phyloP scores from a whole-genome alignment of 2,113 vertebrate species.

The Pelecanus crispus region DNA sequence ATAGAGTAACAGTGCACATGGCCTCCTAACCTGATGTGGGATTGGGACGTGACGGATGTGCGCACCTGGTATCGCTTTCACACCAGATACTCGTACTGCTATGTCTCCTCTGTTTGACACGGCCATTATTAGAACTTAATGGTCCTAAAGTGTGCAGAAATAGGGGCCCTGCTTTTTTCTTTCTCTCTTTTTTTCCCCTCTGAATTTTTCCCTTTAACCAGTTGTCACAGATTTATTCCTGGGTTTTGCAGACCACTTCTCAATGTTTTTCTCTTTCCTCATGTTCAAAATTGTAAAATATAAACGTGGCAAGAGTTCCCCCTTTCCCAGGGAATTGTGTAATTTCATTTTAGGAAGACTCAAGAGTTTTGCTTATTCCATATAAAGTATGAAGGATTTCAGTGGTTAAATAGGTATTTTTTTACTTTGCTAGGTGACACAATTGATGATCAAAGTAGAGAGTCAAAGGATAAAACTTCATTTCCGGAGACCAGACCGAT shows the following conservation, averaged over 20 bases:
- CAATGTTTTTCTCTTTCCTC: not conserved
- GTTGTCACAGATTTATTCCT: not conserved
- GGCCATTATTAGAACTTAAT: not conserved
- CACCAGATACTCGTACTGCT: not conserved
- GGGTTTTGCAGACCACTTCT: not conserved
- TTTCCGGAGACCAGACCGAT: conserved; percentile 62
- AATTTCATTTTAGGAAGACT: not conserved
- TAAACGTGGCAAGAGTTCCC: not conserved
- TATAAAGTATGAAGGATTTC: not conserved
- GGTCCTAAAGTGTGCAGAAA: not conserved
- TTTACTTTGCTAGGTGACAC: conserved; percentile 77
- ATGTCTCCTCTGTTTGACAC: not conserved
- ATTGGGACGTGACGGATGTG: not conserved
- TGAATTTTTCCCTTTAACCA: not conserved
- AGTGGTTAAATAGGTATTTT: not conserved
- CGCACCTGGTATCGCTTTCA: not conserved
- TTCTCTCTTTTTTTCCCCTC: not conserved
- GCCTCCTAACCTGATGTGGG: not conserved
- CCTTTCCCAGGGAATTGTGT: not conserved
- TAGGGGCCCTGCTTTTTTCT: not conserved
- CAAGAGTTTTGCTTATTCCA: not conserved
- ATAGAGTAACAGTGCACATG: not conserved
- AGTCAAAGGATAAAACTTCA: conserved; percentile 49
- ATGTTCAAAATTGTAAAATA: not conserved
- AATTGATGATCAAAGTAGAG: conserved; percentile 70